These are phyloP conservation scores for Heliconius ismenius DNA, from an alignment of 2,888 invertebrate species.

Conservation along the genomic window DNA sequence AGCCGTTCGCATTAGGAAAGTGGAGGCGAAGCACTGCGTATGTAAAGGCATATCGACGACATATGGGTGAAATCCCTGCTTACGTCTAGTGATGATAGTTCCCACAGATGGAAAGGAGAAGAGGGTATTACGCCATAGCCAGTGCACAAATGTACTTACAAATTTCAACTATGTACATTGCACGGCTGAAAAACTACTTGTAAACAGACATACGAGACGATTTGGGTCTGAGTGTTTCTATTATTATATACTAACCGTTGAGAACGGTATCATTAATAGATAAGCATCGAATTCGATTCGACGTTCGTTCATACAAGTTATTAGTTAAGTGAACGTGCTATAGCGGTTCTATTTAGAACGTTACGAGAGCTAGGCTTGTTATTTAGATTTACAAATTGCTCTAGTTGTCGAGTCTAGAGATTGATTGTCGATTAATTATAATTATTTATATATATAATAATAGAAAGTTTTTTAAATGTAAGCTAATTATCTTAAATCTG, in stretches of 20 bases:
- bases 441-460: not conserved
- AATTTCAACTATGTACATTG: not conserved
- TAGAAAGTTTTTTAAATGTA: not conserved
- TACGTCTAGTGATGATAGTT: too few relatives aligned
- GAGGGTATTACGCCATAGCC: not conserved
- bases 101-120: too few relatives aligned
- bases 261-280: slow-evolving; percentile 49
- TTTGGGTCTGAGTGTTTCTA: slow-evolving; percentile 25
- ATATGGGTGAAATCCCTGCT: too few relatives aligned
- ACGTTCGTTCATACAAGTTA: slow-evolving; percentile 15
- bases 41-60: too few relatives aligned
- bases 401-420: not conserved
- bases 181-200: slow-evolving; percentile 1
- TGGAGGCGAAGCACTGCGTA: too few relatives aligned
- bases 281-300: slow-evolving; percentile 44
- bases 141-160: not conserved
- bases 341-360: slow-evolving; percentile 28
- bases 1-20: too few relatives aligned
- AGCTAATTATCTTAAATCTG: not conserved
- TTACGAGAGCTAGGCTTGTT: slow-evolving; percentile 14
- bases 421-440: not conserved
- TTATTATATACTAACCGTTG: slow-evolving; percentile 40
- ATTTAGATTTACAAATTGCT: slow-evolving; percentile 6
- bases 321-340: slow-evolving; percentile 29
- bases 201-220: not conserved